Evolutionary conservation across 2,113 vertebrate genomes (phyloP).

Genomic region (Phrynosoma platyrhinos): DNA sequence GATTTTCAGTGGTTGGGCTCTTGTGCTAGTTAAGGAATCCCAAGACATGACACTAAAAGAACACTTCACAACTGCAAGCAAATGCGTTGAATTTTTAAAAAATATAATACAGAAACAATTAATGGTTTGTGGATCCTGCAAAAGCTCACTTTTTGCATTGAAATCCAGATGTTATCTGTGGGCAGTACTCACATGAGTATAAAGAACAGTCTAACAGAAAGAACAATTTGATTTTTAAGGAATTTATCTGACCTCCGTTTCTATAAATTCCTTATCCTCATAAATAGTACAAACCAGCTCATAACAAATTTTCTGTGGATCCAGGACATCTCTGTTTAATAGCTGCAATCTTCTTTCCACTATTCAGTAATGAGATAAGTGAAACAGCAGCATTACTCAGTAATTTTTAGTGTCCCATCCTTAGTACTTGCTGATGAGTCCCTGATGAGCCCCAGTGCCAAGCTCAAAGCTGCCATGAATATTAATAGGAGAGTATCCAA

Average conservation of each 20-base stretch:
- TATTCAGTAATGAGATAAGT: not conserved
- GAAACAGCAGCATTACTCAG: constrained; percentile 1
- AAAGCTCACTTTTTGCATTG: not conserved
- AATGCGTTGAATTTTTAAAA: not conserved
- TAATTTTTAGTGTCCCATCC: not conserved
- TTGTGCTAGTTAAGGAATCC: not conserved
- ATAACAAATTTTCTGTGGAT: rapidly evolving
- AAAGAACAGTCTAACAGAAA: not conserved
- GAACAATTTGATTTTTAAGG: constrained; percentile 14
- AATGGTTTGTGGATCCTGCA: not conserved
- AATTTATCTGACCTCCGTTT: not conserved
- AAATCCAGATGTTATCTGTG: not conserved
- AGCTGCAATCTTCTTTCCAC: not conserved
- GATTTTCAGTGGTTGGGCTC: not conserved
- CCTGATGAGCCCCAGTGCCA: not conserved
- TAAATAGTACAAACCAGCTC: not conserved
- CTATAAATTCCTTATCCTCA: not conserved
- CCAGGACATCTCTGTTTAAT: not conserved
- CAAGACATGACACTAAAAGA: not conserved
- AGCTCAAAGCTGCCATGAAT: constrained; percentile 33
- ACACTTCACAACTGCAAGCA: not conserved
- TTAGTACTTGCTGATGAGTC: not conserved
- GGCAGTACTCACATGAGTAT: not conserved
- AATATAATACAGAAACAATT: not conserved
- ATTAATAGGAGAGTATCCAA: not conserved